Evolutionary conservation across 2,888 invertebrate genomes (phyloP).

Genomic region (Apodemia mormo): DNA sequence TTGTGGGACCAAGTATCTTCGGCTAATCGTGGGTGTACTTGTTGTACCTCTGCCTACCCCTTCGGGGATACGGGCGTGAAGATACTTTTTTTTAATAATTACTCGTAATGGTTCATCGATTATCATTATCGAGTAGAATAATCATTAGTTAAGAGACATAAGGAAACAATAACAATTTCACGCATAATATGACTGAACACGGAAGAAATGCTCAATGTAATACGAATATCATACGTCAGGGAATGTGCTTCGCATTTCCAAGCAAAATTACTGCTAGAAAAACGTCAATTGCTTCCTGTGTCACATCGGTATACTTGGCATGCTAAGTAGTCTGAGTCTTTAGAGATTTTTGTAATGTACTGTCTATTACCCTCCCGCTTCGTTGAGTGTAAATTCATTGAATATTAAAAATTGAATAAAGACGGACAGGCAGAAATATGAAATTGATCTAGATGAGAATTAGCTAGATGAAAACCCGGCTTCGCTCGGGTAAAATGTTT

Average conservation of each 20-base stretch:
- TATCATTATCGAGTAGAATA: background rate
- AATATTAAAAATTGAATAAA: no score
- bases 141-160: conserved; percentile 7
- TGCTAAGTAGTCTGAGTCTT: conserved; percentile 8
- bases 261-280: conserved; percentile 32
- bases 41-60: no score
- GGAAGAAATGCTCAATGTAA: conserved; percentile 14
- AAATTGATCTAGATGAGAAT: no score
- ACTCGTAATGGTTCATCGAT: background rate
- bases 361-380: no score
- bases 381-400: no score
- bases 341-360: background rate
- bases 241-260: conserved; percentile 29
- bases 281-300: conserved; percentile 31
- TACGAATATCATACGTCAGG: conserved; percentile 9
- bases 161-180: conserved; percentile 14
- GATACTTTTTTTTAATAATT: no score
- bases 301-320: conserved; percentile 21
- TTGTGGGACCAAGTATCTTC: no score
- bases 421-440: no score
- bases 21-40: no score
- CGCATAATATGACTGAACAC: conserved; percentile 7
- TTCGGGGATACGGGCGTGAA: no score
- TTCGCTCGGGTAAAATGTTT: no score
- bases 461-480: no score